A percentile compares a stretch with the other conserved stretches of the same genome.
phyloP scores from a whole-genome alignment of 2,113 vertebrate species.

The Alces alces region DNA sequence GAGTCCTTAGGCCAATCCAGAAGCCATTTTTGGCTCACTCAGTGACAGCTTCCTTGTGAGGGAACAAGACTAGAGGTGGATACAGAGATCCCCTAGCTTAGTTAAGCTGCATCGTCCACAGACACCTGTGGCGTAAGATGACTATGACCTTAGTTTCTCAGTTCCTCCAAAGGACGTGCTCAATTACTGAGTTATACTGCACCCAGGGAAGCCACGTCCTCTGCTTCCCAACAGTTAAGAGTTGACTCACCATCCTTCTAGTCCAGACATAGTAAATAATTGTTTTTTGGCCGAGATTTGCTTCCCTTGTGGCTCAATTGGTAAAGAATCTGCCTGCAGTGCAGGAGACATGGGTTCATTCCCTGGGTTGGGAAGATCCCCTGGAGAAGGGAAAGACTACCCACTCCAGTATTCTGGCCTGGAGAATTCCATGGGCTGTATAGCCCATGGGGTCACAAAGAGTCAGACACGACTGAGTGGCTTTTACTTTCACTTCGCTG shows the following conservation, averaged over 20 bases:
- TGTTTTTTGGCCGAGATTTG: background rate
- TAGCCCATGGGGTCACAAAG: background rate
- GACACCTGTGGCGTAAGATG: background rate
- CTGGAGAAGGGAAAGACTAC: background rate
- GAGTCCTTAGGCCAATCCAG: background rate
- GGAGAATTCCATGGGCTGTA: background rate
- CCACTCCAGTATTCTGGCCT: background rate
- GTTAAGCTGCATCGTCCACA: background rate
- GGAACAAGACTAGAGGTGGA: background rate
- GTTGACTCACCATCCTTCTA: background rate
- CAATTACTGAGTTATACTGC: background rate
- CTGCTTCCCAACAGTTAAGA: background rate
- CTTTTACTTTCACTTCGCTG: background rate
- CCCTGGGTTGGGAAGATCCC: background rate
- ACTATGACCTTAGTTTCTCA: background rate
- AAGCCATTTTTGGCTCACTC: background rate
- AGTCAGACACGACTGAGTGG: background rate
- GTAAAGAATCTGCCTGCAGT: background rate
- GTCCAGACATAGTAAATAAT: background rate
- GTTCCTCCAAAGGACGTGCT: background rate
- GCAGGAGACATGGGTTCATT: background rate
- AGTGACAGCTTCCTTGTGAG: background rate
- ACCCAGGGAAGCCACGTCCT: background rate
- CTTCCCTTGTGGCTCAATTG: background rate
- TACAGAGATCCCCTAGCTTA: background rate